Evolutionary conservation across 2,888 invertebrate species (phyloP).

Genomic region (Lutraria lutraria): DNA sequence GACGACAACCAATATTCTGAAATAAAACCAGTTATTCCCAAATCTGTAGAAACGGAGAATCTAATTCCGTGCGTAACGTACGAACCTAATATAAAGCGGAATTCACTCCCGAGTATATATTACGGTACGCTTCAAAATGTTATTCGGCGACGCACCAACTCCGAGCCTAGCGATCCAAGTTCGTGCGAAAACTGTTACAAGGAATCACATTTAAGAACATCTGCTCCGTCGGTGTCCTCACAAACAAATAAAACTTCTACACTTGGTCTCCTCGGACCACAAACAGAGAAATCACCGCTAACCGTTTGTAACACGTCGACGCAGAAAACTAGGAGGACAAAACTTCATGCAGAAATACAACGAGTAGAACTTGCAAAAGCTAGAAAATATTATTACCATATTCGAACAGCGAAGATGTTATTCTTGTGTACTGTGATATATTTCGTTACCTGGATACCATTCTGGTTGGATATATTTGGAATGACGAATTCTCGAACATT

Average conservation of each 20-base stretch:
- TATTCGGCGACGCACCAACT: not conserved
- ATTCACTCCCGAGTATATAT: not conserved
- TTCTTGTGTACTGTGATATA: slow-evolving; percentile 80
- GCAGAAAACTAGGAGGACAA: not conserved
- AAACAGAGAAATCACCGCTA: not conserved
- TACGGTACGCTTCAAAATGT: not conserved
- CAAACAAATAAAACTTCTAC: not conserved
- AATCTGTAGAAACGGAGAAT: not conserved
- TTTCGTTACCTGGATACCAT: slow-evolving; percentile 80
- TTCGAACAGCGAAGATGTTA: slow-evolving; percentile 79
- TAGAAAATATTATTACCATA: slow-evolving; percentile 63
- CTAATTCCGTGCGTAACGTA: no score
- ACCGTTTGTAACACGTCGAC: not conserved
- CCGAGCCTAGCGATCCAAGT: not conserved
- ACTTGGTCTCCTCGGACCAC: not conserved
- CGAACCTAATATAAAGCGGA: not conserved
- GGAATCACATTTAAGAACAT: not conserved
- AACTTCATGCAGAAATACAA: not conserved
- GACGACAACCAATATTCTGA: not conserved
- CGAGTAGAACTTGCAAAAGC: not conserved
- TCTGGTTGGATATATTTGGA: slow-evolving; percentile 81
- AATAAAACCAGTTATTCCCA: not conserved
- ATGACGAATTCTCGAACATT: slow-evolving; percentile 72
- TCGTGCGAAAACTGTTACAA: not conserved
- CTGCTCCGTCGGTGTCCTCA: not conserved